Evolutionary conservation across 2,888 invertebrate species (phyloP).

Genomic region (Smittia sp.): DNA sequence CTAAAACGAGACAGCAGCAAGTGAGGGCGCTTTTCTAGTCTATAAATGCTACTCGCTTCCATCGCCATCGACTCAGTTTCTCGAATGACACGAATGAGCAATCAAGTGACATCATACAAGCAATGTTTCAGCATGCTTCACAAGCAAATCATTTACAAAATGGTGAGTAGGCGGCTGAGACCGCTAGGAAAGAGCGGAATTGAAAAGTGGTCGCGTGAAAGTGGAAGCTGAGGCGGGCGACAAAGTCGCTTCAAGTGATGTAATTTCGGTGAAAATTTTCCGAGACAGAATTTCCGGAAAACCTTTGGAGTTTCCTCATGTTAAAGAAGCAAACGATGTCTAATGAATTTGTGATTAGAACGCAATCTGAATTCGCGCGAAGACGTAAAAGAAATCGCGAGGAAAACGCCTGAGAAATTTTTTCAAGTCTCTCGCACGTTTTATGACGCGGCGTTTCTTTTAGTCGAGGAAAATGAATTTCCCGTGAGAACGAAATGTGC

Average conservation of each 20-base stretch:
- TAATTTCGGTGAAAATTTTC: neutral
- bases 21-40: neutral
- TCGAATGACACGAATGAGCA: constrained; percentile 41
- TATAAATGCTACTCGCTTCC: constrained; percentile 34
- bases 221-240: neutral
- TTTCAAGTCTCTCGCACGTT: constrained; percentile 16
- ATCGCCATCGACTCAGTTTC: constrained; percentile 28
- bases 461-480: neutral
- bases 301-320: no score
- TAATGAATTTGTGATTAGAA: no score
- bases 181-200: neutral
- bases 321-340: no score
- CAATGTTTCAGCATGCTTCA: constrained; percentile 41
- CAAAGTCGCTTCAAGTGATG: neutral
- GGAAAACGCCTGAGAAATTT: constrained; percentile 36
- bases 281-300: neutral
- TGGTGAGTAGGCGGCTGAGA: constrained; percentile 31
- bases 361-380: no score
- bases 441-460: constrained; percentile 22
- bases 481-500: neutral
- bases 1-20: constrained; percentile 32
- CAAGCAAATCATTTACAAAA: constrained; percentile 41
- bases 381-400: no score
- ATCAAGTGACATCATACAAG: constrained; percentile 38
- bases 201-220: neutral